A percentile compares a stretch with the other conserved stretches of the same genome.
Conservation (phyloP, 2,888 invertebrate genomes). For the Diaprepes abbreviatus region DNA sequence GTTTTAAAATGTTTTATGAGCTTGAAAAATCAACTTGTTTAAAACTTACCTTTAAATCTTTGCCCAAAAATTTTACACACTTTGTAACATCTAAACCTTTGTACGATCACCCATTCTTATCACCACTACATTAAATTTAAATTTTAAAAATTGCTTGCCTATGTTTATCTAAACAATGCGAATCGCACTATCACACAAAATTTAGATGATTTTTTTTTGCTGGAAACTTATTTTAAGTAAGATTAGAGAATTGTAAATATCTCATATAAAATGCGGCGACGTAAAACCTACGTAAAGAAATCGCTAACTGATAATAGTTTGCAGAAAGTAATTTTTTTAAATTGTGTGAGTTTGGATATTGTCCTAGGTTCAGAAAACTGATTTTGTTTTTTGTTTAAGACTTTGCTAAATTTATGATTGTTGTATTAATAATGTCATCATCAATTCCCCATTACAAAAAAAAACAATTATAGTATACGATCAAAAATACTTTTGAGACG, state of each 20-base stretch:
- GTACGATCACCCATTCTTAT: background rate
- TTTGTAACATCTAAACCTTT: background rate
- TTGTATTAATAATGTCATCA: no score
- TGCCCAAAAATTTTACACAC: no score
- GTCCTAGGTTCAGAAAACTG: background rate
- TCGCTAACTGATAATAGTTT: background rate
- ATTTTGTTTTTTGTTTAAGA: background rate
- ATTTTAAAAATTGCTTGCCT: background rate
- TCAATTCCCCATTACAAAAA: no score
- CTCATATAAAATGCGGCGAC: background rate
- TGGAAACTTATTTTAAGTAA: slow-evolving; percentile 4
- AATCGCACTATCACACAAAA: slow-evolving; percentile 28
- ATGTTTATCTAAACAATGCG: slow-evolving; percentile 23
- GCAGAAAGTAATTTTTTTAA: background rate
- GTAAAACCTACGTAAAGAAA: background rate
- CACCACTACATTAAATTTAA: background rate
- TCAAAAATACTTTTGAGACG: no score
- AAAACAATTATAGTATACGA: no score
- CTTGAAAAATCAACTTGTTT: no score
- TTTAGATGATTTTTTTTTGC: slow-evolving; percentile 34
- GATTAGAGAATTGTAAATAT: slow-evolving; percentile 12
- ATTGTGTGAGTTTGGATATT: background rate
- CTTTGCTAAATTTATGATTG: no score
- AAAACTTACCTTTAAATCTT: background rate
- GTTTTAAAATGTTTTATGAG: no score